Evolutionary conservation across 2,888 invertebrate species (phyloP), one percentile per base, ranked within the genome.

Genomic region (Metopia argyrocephala): DNA sequence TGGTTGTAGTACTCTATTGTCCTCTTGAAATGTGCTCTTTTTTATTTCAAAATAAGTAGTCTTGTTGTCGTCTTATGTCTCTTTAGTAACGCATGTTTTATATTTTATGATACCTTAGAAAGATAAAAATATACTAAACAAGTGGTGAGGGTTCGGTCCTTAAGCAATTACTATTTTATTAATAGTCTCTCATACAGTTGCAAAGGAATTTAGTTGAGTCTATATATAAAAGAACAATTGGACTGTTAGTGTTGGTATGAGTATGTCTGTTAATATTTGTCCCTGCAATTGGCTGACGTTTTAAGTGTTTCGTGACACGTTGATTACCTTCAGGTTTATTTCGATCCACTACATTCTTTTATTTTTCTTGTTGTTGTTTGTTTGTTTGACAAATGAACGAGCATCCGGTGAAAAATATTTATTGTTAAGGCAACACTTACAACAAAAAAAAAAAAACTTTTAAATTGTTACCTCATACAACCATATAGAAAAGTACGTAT

Each of bases 291-390:
- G 46, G 56, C 59, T 76, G 62, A 71, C 66, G 27, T 71, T 68
- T 79, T 66, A 76, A 79, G 79, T 76, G 71, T 71, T 62, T 61
- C 62, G 38, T 68, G 76, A 68, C 79, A 71, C 68, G 23, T 76
- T 71, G 79, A 79, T 71, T 79, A 76, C 68, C 62, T 76, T 71
- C 27, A 12, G 45, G 3, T 18, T 57, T 5, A 45, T 21, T 31
- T 57, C 57, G 5, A 31, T n/a, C n/a, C n/a, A n/a, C n/a, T n/a
- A n/a, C n/a, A n/a, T n/a, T n/a, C n/a, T n/a, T n/a, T n/a, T n/a
- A n/a, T 31, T 5, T 31, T 31, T 5, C 31, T 31, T n/a, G n/a
- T 31, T 31, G 31, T 9, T 31, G 31, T 31, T 31, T 31, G 31
- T 57, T 65, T 59, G 21, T 62, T 54, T 68, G 66, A 62, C 70